Evolutionary conservation across 2,797 vertebrate genomes (phyloP).

Genomic region (Coregonus ussuriensis): DNA sequence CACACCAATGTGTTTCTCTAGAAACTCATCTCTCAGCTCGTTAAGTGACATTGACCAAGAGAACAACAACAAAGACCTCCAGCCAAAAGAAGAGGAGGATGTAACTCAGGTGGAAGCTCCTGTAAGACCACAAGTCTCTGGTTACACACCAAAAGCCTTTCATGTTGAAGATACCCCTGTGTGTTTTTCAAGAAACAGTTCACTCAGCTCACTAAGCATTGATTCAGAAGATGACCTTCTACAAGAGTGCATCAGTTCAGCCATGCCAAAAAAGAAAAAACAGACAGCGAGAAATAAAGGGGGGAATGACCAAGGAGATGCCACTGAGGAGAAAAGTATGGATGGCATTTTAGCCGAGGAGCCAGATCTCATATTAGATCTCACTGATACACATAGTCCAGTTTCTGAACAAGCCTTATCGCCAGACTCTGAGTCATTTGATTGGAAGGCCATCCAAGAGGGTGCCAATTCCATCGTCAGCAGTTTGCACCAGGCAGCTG

Average conservation of each 20-base stretch:
- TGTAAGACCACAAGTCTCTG: constrained; percentile 79
- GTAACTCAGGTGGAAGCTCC: constrained; percentile 73
- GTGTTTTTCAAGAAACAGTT: constrained; percentile 97
- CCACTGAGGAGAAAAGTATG: constrained; percentile 70
- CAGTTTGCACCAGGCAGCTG: constrained; percentile 91
- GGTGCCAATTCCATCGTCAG: constrained; percentile 98
- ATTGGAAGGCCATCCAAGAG: constrained; percentile 99
- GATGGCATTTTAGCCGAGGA: constrained; percentile 80
- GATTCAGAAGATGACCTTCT: constrained; percentile 98
- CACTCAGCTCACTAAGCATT: constrained; percentile 95
- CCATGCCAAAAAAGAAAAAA: constrained; percentile 98
- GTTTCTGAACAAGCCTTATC: constrained; percentile 89
- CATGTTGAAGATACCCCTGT: constrained; percentile 98
- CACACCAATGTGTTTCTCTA: constrained; percentile 96
- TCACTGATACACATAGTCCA: constrained; percentile 85
- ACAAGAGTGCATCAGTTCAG: constrained; percentile 98
- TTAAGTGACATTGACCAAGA: constrained; percentile 98
- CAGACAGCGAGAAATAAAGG: constrained; percentile 74
- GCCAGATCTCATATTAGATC: constrained; percentile 80
- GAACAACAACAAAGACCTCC: constrained; percentile 93
- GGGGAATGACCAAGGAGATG: constrained; percentile 63
- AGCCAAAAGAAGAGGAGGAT: constrained; percentile 64
- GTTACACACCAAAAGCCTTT: constrained; percentile 94
- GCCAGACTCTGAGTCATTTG: constrained; percentile 96
- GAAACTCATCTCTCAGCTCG: constrained; percentile 95